phyloP scores from a whole-genome alignment of 1,140 invertebrate genomes.

The Lerema accius region DNA sequence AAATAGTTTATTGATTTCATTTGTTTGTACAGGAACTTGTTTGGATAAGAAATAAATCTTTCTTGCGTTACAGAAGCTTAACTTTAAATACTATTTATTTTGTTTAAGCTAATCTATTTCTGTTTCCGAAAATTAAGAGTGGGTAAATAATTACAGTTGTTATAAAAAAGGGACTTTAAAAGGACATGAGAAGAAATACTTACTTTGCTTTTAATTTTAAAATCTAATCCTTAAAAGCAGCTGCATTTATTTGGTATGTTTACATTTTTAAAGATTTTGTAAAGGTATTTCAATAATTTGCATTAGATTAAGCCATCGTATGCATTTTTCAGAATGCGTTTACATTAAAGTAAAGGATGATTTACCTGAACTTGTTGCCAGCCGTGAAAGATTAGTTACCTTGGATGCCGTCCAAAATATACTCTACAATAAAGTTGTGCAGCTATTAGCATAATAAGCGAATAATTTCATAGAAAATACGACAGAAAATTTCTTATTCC shows the following conservation, averaged over 20 bases:
- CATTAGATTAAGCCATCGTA: too few species aligned
- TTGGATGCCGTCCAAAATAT: slow-evolving; percentile 50
- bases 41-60: slow-evolving; percentile 9
- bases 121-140: too few species aligned
- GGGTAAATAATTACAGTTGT: too few species aligned
- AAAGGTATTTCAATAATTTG: too few species aligned
- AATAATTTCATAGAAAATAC: slow-evolving; percentile 35
- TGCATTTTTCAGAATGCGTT: background rate
- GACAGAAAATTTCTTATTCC: slow-evolving; percentile 1
- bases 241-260: too few species aligned
- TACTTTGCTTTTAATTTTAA: too few species aligned
- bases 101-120: background rate
- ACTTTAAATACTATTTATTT: background rate
- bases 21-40: slow-evolving; percentile 22
- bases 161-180: too few species aligned
- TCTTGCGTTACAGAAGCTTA: background rate
- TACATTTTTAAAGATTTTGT: too few species aligned
- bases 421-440: slow-evolving; percentile 37
- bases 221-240: too few species aligned
- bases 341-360: slow-evolving; percentile 10
- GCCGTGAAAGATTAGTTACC: slow-evolving; percentile 43
- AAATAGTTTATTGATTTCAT: slow-evolving; percentile 23
- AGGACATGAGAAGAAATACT: too few species aligned
- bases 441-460: slow-evolving; percentile 30
- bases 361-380: slow-evolving; percentile 38